These are phyloP conservation scores for Crotalus tigris DNA, from an alignment of 2,113 vertebrate genomes.

Conservation along the genomic window DNA sequence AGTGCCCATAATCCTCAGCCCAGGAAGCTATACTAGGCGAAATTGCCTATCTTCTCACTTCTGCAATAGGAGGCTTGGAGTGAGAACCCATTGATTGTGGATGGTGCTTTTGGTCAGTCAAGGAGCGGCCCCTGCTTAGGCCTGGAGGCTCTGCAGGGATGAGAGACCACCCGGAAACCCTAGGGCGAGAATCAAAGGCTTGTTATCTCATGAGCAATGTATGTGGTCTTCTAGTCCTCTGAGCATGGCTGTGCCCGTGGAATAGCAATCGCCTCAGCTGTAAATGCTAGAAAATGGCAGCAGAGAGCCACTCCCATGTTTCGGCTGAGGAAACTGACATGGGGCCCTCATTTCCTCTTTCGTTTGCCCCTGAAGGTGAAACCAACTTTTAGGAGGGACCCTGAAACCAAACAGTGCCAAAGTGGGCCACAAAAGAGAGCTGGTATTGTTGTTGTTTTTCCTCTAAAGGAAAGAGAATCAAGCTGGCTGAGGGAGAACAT, in stretches of 20 bases:
- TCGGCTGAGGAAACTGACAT: background rate
- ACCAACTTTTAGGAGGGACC: background rate
- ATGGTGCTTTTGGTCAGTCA: background rate
- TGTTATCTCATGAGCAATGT: background rate
- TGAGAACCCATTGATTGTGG: background rate
- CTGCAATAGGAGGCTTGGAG: background rate
- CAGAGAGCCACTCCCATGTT: background rate
- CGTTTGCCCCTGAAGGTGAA: background rate
- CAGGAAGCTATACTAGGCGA: background rate
- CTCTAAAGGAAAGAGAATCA: background rate
- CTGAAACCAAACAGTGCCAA: background rate
- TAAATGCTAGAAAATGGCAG: background rate
- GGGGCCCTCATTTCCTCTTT: background rate
- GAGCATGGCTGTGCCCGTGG: background rate
- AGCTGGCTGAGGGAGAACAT: background rate
- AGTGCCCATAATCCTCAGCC: background rate
- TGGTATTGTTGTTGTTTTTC: background rate
- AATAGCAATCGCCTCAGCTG: background rate
- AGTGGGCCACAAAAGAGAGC: background rate
- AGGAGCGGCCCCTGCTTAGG: background rate
- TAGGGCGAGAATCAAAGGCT: background rate
- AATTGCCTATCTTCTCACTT: background rate
- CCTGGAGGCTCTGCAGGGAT: background rate
- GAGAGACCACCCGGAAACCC: background rate
- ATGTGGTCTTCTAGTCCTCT: background rate